Evolutionary conservation across 1,140 invertebrate genomes (phyloP).

Genomic region (Anadara kagoshimensis): DNA sequence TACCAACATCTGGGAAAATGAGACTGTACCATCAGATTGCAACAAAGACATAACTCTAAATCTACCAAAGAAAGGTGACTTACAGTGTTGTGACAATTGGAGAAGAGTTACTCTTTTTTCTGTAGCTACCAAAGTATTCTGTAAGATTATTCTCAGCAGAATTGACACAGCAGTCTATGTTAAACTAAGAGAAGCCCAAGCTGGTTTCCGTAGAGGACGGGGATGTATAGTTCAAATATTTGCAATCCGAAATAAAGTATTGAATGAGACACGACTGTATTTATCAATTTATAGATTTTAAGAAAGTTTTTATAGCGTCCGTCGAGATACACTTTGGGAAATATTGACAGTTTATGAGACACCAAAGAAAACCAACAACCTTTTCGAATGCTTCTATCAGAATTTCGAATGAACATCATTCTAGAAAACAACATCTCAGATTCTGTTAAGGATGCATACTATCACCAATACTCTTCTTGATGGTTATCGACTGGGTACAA

Average conservation of each 20-base stretch:
- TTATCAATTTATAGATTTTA: too few species aligned
- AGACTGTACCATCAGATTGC: not conserved
- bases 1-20: too few species aligned
- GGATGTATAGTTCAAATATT: constrained; percentile 3
- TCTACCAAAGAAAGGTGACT: not conserved
- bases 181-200: constrained; percentile 1
- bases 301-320: not conserved
- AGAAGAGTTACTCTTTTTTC: constrained; percentile 1
- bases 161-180: not conserved
- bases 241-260: not conserved
- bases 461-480: too few species aligned
- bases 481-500: too few species aligned
- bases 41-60: not conserved
- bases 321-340: not conserved
- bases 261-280: not conserved
- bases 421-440: too few species aligned
- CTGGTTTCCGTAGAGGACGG: constrained; percentile 1
- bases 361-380: not conserved
- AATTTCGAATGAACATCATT: too few species aligned
- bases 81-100: too few species aligned
- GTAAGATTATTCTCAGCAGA: constrained; percentile 7
- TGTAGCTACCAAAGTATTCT: constrained; percentile 1
- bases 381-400: not conserved
- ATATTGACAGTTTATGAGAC: not conserved
- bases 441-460: too few species aligned